Conservation (phyloP, 2,888 invertebrate species). For the Nowickia ferox region DNA sequence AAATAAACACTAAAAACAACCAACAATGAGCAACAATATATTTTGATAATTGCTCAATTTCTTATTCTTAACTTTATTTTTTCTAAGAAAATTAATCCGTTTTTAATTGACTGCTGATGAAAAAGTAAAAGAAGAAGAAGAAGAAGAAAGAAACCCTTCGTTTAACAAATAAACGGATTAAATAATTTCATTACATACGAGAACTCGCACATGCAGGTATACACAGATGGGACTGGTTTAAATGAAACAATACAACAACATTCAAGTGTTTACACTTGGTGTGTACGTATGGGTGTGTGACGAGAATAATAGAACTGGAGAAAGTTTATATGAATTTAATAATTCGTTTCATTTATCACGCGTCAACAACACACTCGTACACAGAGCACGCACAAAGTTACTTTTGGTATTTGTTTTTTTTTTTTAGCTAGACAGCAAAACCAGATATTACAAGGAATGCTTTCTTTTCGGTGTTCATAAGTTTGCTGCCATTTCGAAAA, state of each 20-base stretch:
- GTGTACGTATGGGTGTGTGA: not conserved
- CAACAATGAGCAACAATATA: slow-evolving; percentile 64
- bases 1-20: slow-evolving; percentile 48
- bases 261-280: slow-evolving; percentile 9
- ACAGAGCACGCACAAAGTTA: slow-evolving; percentile 3
- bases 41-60: slow-evolving; percentile 71
- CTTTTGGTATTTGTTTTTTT: not conserved
- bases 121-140: not conserved
- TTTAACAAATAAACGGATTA: slow-evolving; percentile 30
- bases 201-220: slow-evolving; percentile 7
- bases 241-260: slow-evolving; percentile 26
- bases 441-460: slow-evolving; percentile 12
- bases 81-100: slow-evolving; percentile 67
- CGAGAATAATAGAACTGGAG: slow-evolving; percentile 27
- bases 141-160: slow-evolving; percentile 8
- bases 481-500: too few species aligned
- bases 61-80: slow-evolving; percentile 48
- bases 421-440: not conserved
- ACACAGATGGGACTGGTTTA: slow-evolving; percentile 22
- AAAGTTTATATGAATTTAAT: slow-evolving; percentile 68
- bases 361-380: slow-evolving; percentile 60
- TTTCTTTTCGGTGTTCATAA: not conserved
- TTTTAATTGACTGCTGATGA: slow-evolving; percentile 70
- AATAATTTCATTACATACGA: slow-evolving; percentile 40
- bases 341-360: slow-evolving; percentile 73